Percentiles rank a stretch among this genome's conserved stretches.
phyloP scores from a whole-genome alignment of 1,140 invertebrate genomes.

The Elymnias hypermnestra region DNA sequence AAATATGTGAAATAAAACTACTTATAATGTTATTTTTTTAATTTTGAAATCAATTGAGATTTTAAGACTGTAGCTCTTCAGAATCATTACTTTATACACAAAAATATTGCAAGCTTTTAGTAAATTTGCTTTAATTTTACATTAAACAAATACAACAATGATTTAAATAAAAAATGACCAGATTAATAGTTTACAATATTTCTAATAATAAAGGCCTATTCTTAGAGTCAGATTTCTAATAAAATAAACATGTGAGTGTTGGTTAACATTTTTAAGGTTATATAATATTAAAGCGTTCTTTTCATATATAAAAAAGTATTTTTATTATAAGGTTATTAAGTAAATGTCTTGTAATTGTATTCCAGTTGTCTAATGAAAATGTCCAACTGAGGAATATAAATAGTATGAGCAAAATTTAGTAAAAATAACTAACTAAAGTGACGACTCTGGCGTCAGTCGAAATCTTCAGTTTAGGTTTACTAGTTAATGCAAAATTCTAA shows the following conservation, averaged over 20 bases:
- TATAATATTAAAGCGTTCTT: constrained; percentile 68
- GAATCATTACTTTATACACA: constrained; percentile 66
- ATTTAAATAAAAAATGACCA: constrained; percentile 74
- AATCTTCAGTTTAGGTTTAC: constrained; percentile 12
- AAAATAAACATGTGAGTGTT: constrained; percentile 70
- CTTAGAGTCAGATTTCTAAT: constrained; percentile 68
- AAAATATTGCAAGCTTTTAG: constrained; percentile 69
- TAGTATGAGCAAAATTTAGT: constrained; percentile 36
- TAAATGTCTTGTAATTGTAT: constrained; percentile 64
- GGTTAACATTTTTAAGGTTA: constrained; percentile 72
- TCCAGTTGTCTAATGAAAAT: constrained; percentile 54
- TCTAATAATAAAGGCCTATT: constrained; percentile 68
- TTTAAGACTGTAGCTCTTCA: constrained; percentile 66
- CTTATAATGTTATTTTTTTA: too few species aligned
- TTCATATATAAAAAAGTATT: constrained; percentile 59
- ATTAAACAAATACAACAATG: constrained; percentile 71
- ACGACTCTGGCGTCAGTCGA: constrained; percentile 53
- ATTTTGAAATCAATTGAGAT: constrained; percentile 74
- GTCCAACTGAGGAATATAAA: constrained; percentile 50
- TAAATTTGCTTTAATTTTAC: constrained; percentile 65
- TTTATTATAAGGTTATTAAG: constrained; percentile 57
- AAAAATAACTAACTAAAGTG: constrained; percentile 16
- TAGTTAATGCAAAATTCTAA: constrained; percentile 24
- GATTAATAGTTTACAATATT: constrained; percentile 70
- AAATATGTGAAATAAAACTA: too few species aligned